phyloP scores from a whole-genome alignment of 2,113 vertebrate genomes.

The Setophaga kirtlandii region DNA sequence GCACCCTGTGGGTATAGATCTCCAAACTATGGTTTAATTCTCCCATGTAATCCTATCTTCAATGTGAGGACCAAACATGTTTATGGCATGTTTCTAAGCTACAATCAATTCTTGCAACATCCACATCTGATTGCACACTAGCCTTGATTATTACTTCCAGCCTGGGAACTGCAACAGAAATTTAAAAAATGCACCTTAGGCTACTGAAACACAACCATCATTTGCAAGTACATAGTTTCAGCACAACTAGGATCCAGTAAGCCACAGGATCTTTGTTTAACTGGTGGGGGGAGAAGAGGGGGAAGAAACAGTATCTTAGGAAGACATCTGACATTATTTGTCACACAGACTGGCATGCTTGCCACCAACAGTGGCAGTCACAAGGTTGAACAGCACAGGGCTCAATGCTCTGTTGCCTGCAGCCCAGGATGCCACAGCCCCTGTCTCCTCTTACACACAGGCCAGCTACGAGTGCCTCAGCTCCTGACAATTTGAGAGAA shows the following conservation, averaged over 20 bases:
- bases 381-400: not conserved
- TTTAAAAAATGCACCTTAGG: not conserved
- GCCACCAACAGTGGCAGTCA: not conserved
- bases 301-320: not conserved
- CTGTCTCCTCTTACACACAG: not conserved
- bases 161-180: not conserved
- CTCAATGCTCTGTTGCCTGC: not conserved
- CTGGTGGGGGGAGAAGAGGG: rapidly evolving
- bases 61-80: not conserved
- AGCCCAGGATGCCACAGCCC: not conserved
- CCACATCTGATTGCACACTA: not conserved
- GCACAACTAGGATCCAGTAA: not conserved
- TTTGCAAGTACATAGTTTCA: not conserved
- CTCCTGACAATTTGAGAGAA: not conserved
- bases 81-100: not conserved
- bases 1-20: not conserved
- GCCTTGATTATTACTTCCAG: not conserved
- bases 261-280: not conserved
- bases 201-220: not conserved
- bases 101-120: not conserved
- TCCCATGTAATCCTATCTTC: not conserved
- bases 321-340: not conserved
- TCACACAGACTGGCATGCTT: not conserved
- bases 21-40: not conserved
- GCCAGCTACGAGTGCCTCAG: not conserved